Conservation (phyloP, 1,140 invertebrate species). For the Aphelinus atriplicis region DNA sequence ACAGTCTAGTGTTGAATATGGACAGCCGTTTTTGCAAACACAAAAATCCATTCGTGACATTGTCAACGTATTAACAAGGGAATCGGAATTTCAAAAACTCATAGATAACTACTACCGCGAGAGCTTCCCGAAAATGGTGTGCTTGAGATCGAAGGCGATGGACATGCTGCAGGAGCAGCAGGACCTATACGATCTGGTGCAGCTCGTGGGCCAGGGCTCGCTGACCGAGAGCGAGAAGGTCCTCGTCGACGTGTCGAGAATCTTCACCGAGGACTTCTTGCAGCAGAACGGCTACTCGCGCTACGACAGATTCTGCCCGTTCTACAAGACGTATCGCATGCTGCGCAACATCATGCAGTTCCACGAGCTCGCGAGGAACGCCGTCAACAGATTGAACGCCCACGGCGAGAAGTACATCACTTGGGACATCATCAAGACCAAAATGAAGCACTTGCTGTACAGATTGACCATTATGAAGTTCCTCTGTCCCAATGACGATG, state of each 20-base stretch:
- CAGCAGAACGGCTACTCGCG: slow-evolving; percentile 81
- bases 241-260: slow-evolving; percentile 79
- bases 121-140: slow-evolving; percentile 79
- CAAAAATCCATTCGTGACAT: too few species aligned
- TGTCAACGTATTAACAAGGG: too few species aligned
- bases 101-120: slow-evolving; percentile 82
- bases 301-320: slow-evolving; percentile 84
- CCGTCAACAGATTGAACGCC: slow-evolving; percentile 68
- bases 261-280: slow-evolving; percentile 85
- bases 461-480: slow-evolving; percentile 81
- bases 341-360: slow-evolving; percentile 82
- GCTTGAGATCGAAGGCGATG: slow-evolving; percentile 70
- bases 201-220: slow-evolving; percentile 87
- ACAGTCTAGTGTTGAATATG: too few species aligned
- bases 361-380: slow-evolving; percentile 74
- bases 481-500: slow-evolving; percentile 96
- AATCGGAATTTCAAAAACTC: neutral
- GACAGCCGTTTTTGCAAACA: too few species aligned
- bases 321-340: slow-evolving; percentile 87
- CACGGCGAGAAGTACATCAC: slow-evolving; percentile 80
- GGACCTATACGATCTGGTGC: slow-evolving; percentile 88
- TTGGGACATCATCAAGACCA: slow-evolving; percentile 78
- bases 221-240: slow-evolving; percentile 84
- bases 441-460: slow-evolving; percentile 76
- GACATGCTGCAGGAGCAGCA: slow-evolving; percentile 87